Evolutionary conservation across 53 echinoderm and acorn worm genomes (phyloP).

Genomic region (Zoroaster sp.): DNA sequence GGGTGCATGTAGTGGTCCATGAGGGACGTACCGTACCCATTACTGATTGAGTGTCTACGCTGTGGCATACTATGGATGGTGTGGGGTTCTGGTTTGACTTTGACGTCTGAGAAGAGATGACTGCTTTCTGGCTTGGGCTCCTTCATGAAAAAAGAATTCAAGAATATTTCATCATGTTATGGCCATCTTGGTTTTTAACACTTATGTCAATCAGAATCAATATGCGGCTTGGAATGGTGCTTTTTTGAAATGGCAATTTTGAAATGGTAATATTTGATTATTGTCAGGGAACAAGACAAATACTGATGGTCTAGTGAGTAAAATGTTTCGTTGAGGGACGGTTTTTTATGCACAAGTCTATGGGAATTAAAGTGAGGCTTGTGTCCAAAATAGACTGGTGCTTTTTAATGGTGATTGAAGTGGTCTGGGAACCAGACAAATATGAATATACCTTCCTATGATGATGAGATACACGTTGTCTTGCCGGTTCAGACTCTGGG

Average conservation of each 20-base stretch:
- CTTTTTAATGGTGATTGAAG: background rate
- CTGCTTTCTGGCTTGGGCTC: background rate
- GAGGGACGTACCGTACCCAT: background rate
- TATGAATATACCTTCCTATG: background rate
- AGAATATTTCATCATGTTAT: background rate
- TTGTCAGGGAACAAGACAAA: no score
- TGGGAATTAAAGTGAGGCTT: no score
- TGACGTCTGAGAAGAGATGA: background rate
- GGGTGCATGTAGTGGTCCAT: conserved; percentile 52
- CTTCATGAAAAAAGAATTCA: background rate
- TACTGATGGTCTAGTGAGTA: no score
- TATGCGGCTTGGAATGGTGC: background rate
- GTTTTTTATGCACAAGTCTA: no score
- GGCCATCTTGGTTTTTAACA: background rate
- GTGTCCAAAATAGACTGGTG: background rate
- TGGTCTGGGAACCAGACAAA: background rate
- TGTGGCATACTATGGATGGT: conserved; percentile 31
- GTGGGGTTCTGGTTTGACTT: background rate
- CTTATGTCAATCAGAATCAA: background rate
- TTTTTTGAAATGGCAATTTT: no score
- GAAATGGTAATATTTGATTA: no score
- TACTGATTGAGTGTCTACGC: conserved; percentile 71
- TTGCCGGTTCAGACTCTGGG: background rate
- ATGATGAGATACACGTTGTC: conserved; percentile 13
- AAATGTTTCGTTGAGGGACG: no score